A percentile compares a stretch with the other conserved stretches of the same genome.
These are phyloP conservation scores for Gavialis gangeticus DNA, from an alignment of 2,113 vertebrate genomes.

Conservation along the genomic window DNA sequence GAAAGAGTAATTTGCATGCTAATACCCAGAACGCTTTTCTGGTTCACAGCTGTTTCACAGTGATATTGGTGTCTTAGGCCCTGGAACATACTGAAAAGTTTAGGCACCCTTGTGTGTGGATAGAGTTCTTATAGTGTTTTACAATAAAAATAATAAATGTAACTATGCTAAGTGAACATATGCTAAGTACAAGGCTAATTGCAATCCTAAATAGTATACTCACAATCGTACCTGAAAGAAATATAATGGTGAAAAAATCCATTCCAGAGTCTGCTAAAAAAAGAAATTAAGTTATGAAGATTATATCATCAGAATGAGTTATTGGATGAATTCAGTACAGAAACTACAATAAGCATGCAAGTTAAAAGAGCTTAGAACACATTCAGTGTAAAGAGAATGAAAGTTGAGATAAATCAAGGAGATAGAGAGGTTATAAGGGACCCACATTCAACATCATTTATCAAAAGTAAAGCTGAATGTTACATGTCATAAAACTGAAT, in stretches of 20 bases:
- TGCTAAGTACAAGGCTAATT: constrained; percentile 67
- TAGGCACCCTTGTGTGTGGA: constrained; percentile 39
- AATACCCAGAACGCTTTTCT: constrained; percentile 7
- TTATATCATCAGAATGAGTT: constrained; percentile 68
- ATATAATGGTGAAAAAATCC: constrained; percentile 36
- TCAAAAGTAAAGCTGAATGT: constrained; percentile 6
- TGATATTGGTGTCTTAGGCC: constrained; percentile 31
- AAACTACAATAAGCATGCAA: constrained; percentile 17
- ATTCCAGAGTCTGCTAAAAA: constrained; percentile 46
- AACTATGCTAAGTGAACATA: constrained; percentile 52
- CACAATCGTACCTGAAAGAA: constrained; percentile 65
- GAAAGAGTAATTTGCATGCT: constrained; percentile 30
- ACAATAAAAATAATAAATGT: constrained; percentile 68
- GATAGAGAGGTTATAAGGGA: constrained; percentile 25
- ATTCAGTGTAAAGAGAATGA: constrained; percentile 4
- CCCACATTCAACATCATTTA: constrained; percentile 6
- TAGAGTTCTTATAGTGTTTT: constrained; percentile 45
- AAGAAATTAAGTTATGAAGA: constrained; percentile 67
- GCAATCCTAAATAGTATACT: constrained; percentile 37
- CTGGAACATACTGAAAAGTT: constrained; percentile 11
- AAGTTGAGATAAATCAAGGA: constrained; percentile 27
- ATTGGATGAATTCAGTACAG: constrained; percentile 9
- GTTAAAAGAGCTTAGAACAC: constrained; percentile 38
- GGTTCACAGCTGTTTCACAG: constrained; percentile 23
- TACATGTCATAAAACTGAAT: neutral